Percentiles rank a stretch among this genome's conserved stretches.
These are phyloP conservation scores for Neolamprologus devosi DNA, from an alignment of 2,113 vertebrate genomes.

Conservation along the genomic window DNA sequence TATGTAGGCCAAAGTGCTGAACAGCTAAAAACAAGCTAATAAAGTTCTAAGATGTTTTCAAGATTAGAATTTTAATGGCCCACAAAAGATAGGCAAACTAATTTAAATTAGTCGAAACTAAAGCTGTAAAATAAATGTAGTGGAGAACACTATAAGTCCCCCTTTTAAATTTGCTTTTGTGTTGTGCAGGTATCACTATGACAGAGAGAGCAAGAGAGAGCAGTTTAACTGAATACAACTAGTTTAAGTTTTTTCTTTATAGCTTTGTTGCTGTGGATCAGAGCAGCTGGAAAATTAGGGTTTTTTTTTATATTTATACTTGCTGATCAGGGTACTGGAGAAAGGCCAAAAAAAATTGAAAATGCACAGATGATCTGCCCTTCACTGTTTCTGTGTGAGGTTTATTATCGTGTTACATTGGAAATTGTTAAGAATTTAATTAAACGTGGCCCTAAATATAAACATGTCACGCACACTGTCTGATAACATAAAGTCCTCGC, in stretches of 20 bases:
- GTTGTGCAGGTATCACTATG: neutral
- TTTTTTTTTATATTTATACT: fast-evolving
- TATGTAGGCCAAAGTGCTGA: neutral
- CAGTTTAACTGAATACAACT: neutral
- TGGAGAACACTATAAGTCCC: neutral
- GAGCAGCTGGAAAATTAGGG: neutral
- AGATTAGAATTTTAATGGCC: neutral
- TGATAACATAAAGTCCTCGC: neutral
- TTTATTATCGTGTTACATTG: neutral
- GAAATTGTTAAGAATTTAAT: neutral
- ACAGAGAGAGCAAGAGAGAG: neutral
- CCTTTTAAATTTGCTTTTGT: neutral
- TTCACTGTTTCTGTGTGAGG: neutral
- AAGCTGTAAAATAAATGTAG: neutral
- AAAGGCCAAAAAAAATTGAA: neutral
- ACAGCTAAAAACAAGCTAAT: neutral
- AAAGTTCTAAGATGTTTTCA: neutral
- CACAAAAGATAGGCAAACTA: neutral
- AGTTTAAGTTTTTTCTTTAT: neutral
- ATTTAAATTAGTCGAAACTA: neutral
- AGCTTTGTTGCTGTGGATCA: neutral
- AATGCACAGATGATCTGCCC: neutral
- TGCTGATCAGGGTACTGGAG: neutral
- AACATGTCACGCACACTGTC: neutral
- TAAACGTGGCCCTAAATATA: neutral